Conservation (phyloP, 2,888 invertebrate species). For the Polietes domitor region DNA sequence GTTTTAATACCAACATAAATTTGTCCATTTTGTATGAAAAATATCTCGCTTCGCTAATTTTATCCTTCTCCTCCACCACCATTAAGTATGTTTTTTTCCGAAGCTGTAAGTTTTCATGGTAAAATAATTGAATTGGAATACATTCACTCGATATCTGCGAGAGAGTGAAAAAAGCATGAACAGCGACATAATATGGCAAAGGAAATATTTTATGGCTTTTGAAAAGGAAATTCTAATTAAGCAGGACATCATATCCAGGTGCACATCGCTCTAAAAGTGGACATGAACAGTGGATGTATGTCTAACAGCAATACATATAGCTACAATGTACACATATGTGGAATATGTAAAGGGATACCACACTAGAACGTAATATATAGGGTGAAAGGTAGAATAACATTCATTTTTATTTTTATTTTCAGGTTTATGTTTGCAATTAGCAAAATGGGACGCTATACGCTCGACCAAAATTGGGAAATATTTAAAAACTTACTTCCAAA, state of each 20-base stretch:
- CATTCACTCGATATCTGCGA: constrained; percentile 55
- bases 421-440: too few relatives aligned
- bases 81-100: too few relatives aligned
- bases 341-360: too few relatives aligned
- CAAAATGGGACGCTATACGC: too few relatives aligned
- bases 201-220: constrained; percentile 69
- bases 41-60: neutral
- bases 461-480: too few relatives aligned
- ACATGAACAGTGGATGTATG: neutral
- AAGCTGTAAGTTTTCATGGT: constrained; percentile 52
- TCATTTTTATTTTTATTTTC: too few relatives aligned
- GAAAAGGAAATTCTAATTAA: constrained; percentile 70
- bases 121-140: constrained; percentile 72
- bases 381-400: too few relatives aligned
- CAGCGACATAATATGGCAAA: constrained; percentile 38
- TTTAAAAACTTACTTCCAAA: too few relatives aligned
- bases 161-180: constrained; percentile 24
- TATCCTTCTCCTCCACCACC: neutral
- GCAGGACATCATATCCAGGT: constrained; percentile 66
- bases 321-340: neutral
- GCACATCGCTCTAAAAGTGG: neutral
- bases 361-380: too few relatives aligned
- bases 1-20: too few relatives aligned
- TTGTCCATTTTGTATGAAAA: neutral
- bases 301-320: neutral